A percentile compares a stretch with the other conserved stretches of the same genome.
These are phyloP conservation scores for Aromia moschata DNA, from an alignment of 2,888 invertebrate species.

Conservation along the genomic window DNA sequence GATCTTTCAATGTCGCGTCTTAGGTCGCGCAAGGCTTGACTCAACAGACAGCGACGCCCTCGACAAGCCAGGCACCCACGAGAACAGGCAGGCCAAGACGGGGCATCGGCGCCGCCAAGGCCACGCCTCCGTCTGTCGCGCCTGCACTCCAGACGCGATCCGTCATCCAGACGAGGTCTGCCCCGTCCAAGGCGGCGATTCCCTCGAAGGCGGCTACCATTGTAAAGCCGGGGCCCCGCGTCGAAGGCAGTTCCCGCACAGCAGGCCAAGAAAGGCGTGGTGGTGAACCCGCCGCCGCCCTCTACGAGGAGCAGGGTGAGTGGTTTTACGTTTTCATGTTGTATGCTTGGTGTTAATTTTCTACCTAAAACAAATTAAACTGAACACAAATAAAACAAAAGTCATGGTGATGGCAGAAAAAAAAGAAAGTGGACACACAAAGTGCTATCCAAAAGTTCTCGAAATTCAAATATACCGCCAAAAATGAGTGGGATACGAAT, in stretches of 20 bases:
- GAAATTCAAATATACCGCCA: too few species aligned
- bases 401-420: too few species aligned
- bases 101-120: constrained; percentile 13
- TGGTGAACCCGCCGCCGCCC: constrained; percentile 16
- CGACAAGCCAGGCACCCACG: constrained; percentile 5
- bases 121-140: neutral
- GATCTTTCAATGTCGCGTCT: neutral
- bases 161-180: constrained; percentile 19
- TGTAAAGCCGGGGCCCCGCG: constrained; percentile 3
- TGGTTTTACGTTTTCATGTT: too few species aligned
- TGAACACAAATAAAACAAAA: too few species aligned
- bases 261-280: constrained; percentile 3
- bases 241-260: constrained; percentile 1
- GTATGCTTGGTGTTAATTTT: too few species aligned
- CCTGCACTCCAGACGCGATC: constrained; percentile 5
- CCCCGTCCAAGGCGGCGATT: constrained; percentile 5
- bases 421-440: too few species aligned
- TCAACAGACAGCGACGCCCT: constrained; percentile 26
- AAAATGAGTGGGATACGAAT: too few species aligned
- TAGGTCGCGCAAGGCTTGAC: constrained; percentile 24
- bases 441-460: too few species aligned
- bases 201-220: neutral
- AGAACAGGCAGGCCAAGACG: constrained; percentile 14
- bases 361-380: too few species aligned
- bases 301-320: constrained; percentile 32